Base-by-base conservation (phyloP, 2,888 invertebrate species). In the Ethmia dodecea region DNA sequence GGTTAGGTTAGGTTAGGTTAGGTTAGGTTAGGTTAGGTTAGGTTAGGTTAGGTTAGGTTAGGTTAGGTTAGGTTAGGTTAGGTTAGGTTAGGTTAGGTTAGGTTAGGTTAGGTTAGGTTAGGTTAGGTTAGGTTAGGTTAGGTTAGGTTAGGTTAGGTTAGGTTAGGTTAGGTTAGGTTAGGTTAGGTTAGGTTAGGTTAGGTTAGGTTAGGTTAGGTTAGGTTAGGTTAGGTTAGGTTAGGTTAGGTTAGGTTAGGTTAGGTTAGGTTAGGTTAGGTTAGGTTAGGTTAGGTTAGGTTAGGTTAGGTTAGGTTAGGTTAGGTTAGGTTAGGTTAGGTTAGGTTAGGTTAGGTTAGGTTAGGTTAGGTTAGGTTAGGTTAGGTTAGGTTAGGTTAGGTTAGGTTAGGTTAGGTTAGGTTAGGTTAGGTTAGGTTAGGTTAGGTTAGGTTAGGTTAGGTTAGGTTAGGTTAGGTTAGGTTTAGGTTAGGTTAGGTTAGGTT, bases 381-480 rank as follows among this genome's bases (percentile, higher is more conserved):
- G 47, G 44, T 43, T 45, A 43, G 47, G 46, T 45, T 42, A 41
- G 45, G 43, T 42, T 40, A 40, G 45, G 40, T 43, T 40, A 37
- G 37, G 38, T 40, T 36, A 38, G 42, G 37, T 40, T 38, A 33
- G 38, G 42, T 42, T 39, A 34, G 36, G 36, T 34, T 37, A 45
- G 42, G 43, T 41, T 42, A 38, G 41, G 45, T 45, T 47, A 45
- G 43, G 40, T 37, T 40, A 36, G 41, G 43, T 40, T 47, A 42
- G 40, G 45, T 45, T 43, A 40, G 37, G 40, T 43, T 48, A 43
- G 45, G 32, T 41, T 39, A 39, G 49, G 46, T 47, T 46, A 45
- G 50, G 47, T 47, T 47, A 48, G 47, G 47, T 45, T 49, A 48
- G 49, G 41, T 44, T 44, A 44, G 44, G 44, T 44, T n/a, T 44